Evolutionary conservation across 2,113 vertebrate genomes (phyloP).

Genomic region (human (Homo sapiens)): DNA sequence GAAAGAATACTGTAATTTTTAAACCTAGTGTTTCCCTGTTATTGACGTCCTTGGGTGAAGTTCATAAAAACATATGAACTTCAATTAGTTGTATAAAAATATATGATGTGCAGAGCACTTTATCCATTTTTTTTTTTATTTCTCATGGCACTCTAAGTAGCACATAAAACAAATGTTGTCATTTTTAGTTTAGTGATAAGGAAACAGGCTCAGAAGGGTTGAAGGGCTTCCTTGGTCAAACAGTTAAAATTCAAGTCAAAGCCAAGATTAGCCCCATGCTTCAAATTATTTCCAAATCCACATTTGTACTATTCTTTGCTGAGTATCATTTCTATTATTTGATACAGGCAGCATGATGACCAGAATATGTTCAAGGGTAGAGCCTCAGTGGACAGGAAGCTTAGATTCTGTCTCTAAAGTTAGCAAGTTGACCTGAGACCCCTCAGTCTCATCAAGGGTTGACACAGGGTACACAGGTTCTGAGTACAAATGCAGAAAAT

Average conservation of each 20-base stretch:
- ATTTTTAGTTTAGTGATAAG: not conserved
- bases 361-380: not conserved
- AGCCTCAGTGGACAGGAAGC: not conserved
- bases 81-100: not conserved
- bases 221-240: not conserved
- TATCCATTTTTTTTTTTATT: not conserved
- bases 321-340: not conserved
- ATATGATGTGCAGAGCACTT: not conserved
- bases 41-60: not conserved
- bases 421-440: not conserved
- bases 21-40: slow-evolving; percentile 1
- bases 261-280: not conserved
- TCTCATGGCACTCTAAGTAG: not conserved
- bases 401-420: not conserved
- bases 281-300: slow-evolving; percentile 8
- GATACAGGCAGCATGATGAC: not conserved
- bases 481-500: not conserved
- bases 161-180: not conserved
- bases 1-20: not conserved
- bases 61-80: not conserved
- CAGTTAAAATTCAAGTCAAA: slow-evolving; percentile 17
- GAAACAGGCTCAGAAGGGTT: not conserved
- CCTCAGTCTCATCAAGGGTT: not conserved
- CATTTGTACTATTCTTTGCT: not conserved
- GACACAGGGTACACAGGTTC: not conserved